Conservation (phyloP, 2,888 invertebrate genomes). For the Drosophila austrosaltans region DNA sequence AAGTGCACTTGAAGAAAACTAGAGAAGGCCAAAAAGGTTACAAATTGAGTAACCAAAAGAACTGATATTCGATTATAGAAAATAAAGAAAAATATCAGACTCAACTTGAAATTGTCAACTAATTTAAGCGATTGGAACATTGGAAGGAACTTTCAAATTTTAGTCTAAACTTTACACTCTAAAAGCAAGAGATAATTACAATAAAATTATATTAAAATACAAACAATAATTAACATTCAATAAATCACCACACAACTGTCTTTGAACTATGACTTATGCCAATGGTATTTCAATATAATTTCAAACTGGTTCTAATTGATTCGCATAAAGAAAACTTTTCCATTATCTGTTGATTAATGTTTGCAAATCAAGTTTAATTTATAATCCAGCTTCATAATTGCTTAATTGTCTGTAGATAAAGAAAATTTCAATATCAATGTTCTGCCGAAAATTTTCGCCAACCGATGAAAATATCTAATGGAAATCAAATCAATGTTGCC, state of each 20-base stretch:
- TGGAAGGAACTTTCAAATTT: too few species aligned
- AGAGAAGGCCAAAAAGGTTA: not conserved
- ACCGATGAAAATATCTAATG: not conserved
- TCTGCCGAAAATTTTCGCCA: not conserved
- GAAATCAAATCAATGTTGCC: constrained; percentile 8
- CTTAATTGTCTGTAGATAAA: not conserved
- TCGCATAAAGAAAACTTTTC: not conserved
- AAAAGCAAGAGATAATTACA: too few species aligned
- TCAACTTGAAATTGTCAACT: not conserved
- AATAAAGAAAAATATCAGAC: not conserved
- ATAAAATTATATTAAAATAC: too few species aligned
- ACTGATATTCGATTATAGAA: not conserved
- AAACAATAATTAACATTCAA: too few species aligned
- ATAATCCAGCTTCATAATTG: not conserved
- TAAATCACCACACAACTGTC: too few species aligned
- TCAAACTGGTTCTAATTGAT: not conserved
- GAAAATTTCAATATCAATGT: not conserved
- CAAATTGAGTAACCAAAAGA: not conserved
- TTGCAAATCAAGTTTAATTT: not conserved
- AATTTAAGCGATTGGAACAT: not conserved
- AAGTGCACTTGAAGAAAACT: constrained; percentile 1
- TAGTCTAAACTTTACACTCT: too few species aligned
- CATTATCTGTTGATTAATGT: not conserved
- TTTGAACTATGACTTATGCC: too few species aligned
- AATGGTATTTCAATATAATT: not conserved